Base-by-base conservation (phyloP, 2,888 invertebrate species). In the Nineta flava region DNA sequence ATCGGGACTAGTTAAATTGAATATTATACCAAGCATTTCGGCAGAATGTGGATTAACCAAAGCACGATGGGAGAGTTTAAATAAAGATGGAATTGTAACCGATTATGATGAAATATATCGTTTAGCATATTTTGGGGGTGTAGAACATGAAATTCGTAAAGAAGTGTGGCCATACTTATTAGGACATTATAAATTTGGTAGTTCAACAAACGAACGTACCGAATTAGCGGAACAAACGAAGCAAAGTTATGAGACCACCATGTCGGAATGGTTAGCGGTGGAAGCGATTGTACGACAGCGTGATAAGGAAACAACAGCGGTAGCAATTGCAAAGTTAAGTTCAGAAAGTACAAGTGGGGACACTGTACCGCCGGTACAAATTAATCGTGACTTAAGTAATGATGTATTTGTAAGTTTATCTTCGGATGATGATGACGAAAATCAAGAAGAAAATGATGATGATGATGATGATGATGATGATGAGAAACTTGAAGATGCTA, bases 251-350 rank as follows among this genome's bases (percentile, higher is more conserved):
- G 92, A 94, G 65, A 84, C 84, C 6, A 87, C 86, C 1, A 90
- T 94, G 87, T 90, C 92, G 0, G 93, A 94, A 64, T 95, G 95
- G 95, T 65, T 92, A 52, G 91, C 92, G 0, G 90, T 94, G 1
- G 95, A 96, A 62, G 92, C 92, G 1, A 92, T 94, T 53, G 90
- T 94, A 0, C 69, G 80, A 46, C 87, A 88, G 61, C 67, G 80
- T 7, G 90, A 92, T 58, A 80, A 82, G 53, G 88, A 88, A 62
- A 82, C 80, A 42, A 86, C 87, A 52, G 90, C 88, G 0, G 82
- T 83, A 9, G 90, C 88, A 40, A 79, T 90, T 47, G 90, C 90
- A 6, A 82, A 90, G 60, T 70, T 90, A n/a, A 85, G 83, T 49
- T 79, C 82, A 15, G 87, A 86, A 60, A 82, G 82, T 52, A 81